Base-by-base conservation (phyloP, 2,888 invertebrate genomes). In the Philereme vetulata region DNA sequence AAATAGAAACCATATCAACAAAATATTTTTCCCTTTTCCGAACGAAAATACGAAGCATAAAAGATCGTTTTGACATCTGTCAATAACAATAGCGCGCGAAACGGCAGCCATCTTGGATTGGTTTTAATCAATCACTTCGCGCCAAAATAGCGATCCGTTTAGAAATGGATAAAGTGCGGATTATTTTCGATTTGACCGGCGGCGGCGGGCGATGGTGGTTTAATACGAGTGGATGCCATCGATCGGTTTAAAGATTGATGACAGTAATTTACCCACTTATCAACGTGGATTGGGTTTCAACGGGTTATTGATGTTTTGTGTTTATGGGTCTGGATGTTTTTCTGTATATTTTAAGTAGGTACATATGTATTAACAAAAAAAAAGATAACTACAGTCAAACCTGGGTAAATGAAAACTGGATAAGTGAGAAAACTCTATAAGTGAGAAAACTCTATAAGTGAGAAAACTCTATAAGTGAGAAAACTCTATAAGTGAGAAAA, bases 111-210 rank as follows among this genome's bases (percentile, higher is more conserved):
- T 67, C 64, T 68, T 65, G 63, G 56, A 68, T 66, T 56, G 55
- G 50, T 64, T 68, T 66, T 70, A 65, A 71, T 71, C 71, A 67
- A 71, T 71, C 70, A 71, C 62, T 51, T 45, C 58, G 42, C 35
- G 58, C 43, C 53, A 33, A 56, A 61, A 51, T 43, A 58, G 47
- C 45, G 47, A 51, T 65, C 42, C 60, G 56, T 54, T 57, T 45
- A 35, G 48, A 48, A 51, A 35, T 52, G 35, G 35, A 57, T 57
- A 51, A 56, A 43, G 40, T 46, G 49, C 3, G 46, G 10, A 38
- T 46, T 34, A 40, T 46, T 56, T 56, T 44, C 42, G 42, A 54
- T 42, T 54, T 42, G 1, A 48, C 42, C 48, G 21, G 34, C 48
- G 21, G 11, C 46, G 38, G 10, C 21, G 38, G 21, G 34, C 48